These are phyloP conservation scores for Halictus quadricinctus DNA, from an alignment of 2,888 invertebrate genomes.

Conservation along the genomic window DNA sequence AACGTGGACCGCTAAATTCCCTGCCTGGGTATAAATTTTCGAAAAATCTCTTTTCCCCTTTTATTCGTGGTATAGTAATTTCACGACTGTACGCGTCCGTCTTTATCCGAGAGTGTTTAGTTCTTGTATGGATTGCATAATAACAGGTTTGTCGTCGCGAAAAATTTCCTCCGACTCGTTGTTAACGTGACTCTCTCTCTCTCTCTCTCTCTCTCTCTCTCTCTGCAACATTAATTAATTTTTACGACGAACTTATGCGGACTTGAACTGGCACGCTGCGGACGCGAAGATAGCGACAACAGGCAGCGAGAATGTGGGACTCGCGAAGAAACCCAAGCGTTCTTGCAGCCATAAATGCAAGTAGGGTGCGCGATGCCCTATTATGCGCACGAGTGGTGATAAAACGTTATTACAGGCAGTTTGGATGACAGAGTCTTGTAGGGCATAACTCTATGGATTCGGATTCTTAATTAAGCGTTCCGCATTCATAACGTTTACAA, in stretches of 20 bases:
- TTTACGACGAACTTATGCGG: neutral
- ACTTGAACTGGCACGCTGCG: neutral
- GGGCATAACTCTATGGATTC: slow-evolving; percentile 1
- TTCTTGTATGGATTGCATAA: too few relatives aligned
- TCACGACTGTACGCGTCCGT: too few relatives aligned
- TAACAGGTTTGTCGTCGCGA: neutral
- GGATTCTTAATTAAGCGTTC: slow-evolving; percentile 18
- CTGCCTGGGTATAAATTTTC: too few relatives aligned
- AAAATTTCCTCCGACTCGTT: neutral
- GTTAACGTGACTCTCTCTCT: neutral
- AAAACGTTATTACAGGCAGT: slow-evolving; percentile 21
- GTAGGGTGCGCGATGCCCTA: slow-evolving; percentile 15
- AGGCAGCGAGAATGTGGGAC: neutral
- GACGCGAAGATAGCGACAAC: neutral
- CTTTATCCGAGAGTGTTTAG: too few relatives aligned
- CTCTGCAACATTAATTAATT: neutral
- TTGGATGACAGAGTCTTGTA: slow-evolving; percentile 16
- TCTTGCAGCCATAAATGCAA: slow-evolving; percentile 20
- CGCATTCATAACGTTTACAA: slow-evolving; percentile 12
- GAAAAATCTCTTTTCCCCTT: too few relatives aligned
- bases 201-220: too few relatives aligned
- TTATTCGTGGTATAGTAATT: too few relatives aligned
- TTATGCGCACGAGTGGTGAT: slow-evolving; percentile 19
- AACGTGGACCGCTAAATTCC: neutral
- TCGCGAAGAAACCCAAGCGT: slow-evolving; percentile 14